Conservation (phyloP, 2,888 invertebrate genomes). For the Morinoia aosen region DNA sequence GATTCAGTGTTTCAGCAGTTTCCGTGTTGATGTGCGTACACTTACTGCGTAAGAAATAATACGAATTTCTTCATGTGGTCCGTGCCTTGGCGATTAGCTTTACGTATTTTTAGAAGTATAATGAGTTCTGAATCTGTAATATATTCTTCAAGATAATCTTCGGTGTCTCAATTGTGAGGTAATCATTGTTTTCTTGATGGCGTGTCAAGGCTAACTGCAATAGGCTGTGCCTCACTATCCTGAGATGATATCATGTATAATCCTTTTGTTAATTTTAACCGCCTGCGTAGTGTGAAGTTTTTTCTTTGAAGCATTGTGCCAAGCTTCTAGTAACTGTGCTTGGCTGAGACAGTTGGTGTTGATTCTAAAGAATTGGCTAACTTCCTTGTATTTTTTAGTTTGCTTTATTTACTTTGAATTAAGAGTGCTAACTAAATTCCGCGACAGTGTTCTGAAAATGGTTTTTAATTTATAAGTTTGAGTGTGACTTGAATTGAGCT, state of each 20-base stretch:
- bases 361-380: not conserved
- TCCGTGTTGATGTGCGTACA: constrained; percentile 46
- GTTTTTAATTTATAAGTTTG: no score
- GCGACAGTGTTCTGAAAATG: no score
- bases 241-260: constrained; percentile 8
- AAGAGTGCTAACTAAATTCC: no score
- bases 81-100: not conserved
- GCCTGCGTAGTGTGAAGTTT: not conserved
- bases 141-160: constrained; percentile 37
- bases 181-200: not conserved
- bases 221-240: not conserved
- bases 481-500: no score
- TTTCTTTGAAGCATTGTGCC: not conserved
- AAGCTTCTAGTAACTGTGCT: not conserved
- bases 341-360: not conserved
- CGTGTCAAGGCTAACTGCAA: constrained; percentile 29
- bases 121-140: constrained; percentile 15
- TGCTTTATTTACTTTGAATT: no score
- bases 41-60: not conserved
- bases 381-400: not conserved
- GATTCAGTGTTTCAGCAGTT: constrained; percentile 48
- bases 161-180: not conserved
- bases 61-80: constrained; percentile 35
- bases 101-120: constrained; percentile 1
- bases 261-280: not conserved